Base-by-base conservation (phyloP, 2,888 invertebrate genomes). In the Athripsodes cinereus region DNA sequence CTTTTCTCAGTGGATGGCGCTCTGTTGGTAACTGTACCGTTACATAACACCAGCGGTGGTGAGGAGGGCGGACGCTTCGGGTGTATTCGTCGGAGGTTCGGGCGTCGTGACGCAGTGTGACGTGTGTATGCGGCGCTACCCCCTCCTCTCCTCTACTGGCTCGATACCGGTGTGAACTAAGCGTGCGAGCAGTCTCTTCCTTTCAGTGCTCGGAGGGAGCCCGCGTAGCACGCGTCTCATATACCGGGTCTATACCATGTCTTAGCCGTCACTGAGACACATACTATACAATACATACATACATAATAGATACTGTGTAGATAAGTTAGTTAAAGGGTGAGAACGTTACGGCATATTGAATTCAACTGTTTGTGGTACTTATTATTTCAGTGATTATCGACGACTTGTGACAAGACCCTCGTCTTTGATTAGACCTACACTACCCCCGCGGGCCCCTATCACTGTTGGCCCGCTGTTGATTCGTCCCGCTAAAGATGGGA, bases 51-150 rank as follows among this genome's bases (percentile, higher is more conserved):
- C 59, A 62, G 66, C 46, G 59, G 69, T 67, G 64, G 65, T 70
- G 71, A 65, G 67, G 69, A 69, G 69, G 66, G 65, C 63, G n/a
- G 52, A 44, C 22, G 22, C 47, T 40, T 57, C 51, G 52, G 47
- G 59, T 40, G 40, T 48, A 13, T 31, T 44, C 55, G 47, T 31
- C 54, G 46, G 47, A 18, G 53, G 50, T 46, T 52, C 64, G 64
- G 65, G 65, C 66, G 66, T 64, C 66, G 80, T 78, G 80, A 81
- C 81, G 83, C 82, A 82, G 84, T 83, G 81, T 84, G 83, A 84
- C 82, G 83, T 70, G 72, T 69, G 40, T 53, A 55, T 55, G 54
- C 59, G 57, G 56, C 61, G 57, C 58, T 50, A 71, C 70, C 74
- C 75, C 76, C 79, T 76, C 75, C 75, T 78, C 75, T 69, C 69